phyloP scores from a whole-genome alignment of 2,113 vertebrate species.

The Corythaixoides concolor region DNA sequence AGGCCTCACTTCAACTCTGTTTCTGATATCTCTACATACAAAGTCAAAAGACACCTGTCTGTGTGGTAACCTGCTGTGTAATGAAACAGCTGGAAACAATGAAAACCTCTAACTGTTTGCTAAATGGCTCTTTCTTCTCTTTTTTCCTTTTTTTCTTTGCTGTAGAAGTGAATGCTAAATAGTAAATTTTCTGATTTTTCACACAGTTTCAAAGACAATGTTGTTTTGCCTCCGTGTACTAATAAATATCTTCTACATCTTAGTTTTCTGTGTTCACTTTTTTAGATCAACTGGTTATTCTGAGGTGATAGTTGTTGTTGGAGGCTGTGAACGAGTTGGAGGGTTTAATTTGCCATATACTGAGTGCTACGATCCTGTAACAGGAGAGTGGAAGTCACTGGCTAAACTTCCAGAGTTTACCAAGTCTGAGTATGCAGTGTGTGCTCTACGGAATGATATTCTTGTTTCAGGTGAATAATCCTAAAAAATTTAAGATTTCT shows the following conservation, averaged over 20 bases:
- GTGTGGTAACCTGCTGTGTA: background rate
- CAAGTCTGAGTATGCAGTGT: slow-evolving; percentile 97
- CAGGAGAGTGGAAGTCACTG: slow-evolving; percentile 96
- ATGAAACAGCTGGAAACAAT: background rate
- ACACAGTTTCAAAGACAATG: background rate
- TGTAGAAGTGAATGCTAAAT: background rate
- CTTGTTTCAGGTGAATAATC: slow-evolving; percentile 91
- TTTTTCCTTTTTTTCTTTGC: background rate
- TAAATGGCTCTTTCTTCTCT: background rate
- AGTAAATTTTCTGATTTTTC: background rate
- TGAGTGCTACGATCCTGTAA: slow-evolving; percentile 96
- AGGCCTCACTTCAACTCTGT: background rate
- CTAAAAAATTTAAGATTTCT: background rate
- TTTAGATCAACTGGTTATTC: slow-evolving; percentile 94
- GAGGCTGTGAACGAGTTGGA: slow-evolving; percentile 94
- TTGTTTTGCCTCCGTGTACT: background rate
- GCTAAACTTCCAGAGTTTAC: slow-evolving; percentile 98
- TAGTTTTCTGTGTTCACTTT: background rate
- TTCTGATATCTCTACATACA: background rate
- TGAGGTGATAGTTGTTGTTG: slow-evolving; percentile 97
- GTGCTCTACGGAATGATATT: slow-evolving; percentile 95
- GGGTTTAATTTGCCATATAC: slow-evolving; percentile 98
- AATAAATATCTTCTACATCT: background rate
- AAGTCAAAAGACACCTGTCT: background rate
- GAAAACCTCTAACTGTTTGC: background rate